A percentile compares a stretch with the other conserved stretches of the same genome.
Evolutionary conservation across 2,113 vertebrate genomes (phyloP).

Genomic region (Mastomys coucha): DNA sequence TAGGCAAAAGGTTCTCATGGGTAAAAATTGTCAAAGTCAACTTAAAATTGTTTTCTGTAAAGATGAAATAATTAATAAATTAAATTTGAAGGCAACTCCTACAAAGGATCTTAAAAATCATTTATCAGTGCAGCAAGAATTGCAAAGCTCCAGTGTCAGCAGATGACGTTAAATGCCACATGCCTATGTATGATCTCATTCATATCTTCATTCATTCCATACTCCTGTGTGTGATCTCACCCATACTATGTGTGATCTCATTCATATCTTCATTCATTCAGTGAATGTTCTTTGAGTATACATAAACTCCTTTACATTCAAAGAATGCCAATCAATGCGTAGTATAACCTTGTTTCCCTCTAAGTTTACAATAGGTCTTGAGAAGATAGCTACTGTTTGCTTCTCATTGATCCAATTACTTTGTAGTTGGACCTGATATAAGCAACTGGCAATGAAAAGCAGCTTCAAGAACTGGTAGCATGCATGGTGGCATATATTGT

Average conservation of each 20-base stretch:
- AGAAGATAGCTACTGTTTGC: background rate
- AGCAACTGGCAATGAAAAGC: background rate
- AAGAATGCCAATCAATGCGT: background rate
- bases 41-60: background rate
- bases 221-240: background rate
- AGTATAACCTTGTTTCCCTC: background rate
- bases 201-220: background rate
- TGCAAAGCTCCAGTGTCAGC: background rate
- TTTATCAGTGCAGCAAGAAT: background rate
- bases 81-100: slow-evolving; percentile 28
- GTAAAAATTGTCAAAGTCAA: slow-evolving; percentile 9
- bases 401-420: background rate
- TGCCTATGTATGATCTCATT: background rate
- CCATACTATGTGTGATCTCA: background rate
- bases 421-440: background rate
- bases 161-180: background rate
- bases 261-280: background rate
- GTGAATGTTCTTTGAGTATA: background rate
- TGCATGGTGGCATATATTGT: background rate
- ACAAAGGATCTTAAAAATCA: background rate
- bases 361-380: background rate
- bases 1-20: background rate
- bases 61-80: background rate
- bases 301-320: background rate
- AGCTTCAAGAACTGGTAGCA: background rate